Conservation (phyloP, 2,888 invertebrate genomes). For the Cordylochernes scorpioides region DNA sequence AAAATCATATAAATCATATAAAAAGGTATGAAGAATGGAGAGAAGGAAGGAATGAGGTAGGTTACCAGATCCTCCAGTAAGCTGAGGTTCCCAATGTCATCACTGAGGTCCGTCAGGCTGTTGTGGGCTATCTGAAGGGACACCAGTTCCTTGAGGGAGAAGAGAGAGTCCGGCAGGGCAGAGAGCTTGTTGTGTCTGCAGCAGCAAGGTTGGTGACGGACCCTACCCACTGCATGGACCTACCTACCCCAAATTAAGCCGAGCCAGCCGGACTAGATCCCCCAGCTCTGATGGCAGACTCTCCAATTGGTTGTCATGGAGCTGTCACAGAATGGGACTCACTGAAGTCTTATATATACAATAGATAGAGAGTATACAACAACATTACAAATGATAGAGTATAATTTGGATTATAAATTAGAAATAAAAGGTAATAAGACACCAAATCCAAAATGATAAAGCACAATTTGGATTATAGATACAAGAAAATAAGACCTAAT, state of each 20-base stretch:
- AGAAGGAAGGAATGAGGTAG: neutral
- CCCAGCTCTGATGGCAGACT: conserved; percentile 44
- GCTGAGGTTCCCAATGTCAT: conserved; percentile 46
- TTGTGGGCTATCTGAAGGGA: conserved; percentile 49
- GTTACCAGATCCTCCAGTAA: conserved; percentile 46
- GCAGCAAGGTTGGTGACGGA: conserved; percentile 1
- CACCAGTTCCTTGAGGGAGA: conserved; percentile 37
- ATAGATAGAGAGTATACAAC: too few relatives aligned
- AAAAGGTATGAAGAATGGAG: neutral
- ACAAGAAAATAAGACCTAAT: too few relatives aligned
- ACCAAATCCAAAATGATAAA: too few relatives aligned
- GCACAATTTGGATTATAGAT: too few relatives aligned
- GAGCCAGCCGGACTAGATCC: conserved; percentile 30
- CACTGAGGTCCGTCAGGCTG: conserved; percentile 34
- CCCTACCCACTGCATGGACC: neutral
- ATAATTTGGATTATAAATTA: too few relatives aligned
- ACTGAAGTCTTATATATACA: too few relatives aligned
- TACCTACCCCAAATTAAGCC: conserved; percentile 21
- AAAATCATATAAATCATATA: conserved; percentile 1
- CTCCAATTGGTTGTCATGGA: conserved; percentile 31
- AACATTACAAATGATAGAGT: too few relatives aligned
- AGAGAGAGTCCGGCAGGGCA: conserved; percentile 29
- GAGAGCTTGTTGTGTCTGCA: conserved; percentile 13
- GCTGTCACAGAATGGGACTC: too few relatives aligned
- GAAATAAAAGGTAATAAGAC: too few relatives aligned